These are phyloP conservation scores for Rhogogaster chlorosoma DNA, from an alignment of 2,888 invertebrate genomes.

Conservation along the genomic window DNA sequence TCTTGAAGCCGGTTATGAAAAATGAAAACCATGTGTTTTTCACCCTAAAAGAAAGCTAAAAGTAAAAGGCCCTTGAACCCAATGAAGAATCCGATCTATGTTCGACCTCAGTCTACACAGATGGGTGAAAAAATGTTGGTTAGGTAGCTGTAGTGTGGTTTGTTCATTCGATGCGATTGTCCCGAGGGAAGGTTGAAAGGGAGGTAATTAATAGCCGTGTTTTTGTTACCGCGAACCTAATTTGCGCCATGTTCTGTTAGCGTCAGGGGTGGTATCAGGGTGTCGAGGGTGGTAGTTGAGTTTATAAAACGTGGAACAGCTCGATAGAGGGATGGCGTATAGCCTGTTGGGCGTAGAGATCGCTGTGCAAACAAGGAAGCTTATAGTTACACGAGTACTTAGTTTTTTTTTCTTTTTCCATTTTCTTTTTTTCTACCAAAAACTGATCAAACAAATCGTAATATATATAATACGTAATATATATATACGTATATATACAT, in stretches of 20 bases:
- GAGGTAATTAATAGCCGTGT: constrained; percentile 45
- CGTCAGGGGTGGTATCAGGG: constrained; percentile 28
- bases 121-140: background rate
- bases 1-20: too few relatives aligned
- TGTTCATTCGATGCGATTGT: constrained; percentile 40
- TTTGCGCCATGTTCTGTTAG: constrained; percentile 43
- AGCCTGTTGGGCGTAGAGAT: background rate
- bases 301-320: constrained; percentile 34
- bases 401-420: background rate
- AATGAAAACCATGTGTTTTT: too few relatives aligned
- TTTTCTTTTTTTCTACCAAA: background rate
- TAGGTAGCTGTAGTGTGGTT: constrained; percentile 15
- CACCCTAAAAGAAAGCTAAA: background rate
- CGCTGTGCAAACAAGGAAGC: background rate
- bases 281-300: constrained; percentile 23
- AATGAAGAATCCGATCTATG: background rate
- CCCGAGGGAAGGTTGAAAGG: constrained; percentile 24
- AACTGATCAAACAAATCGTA: background rate
- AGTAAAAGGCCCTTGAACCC: background rate
- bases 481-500: background rate
- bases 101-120: background rate
- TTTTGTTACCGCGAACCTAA: constrained; percentile 47
- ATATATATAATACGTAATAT: background rate
- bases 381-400: background rate
- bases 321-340: constrained; percentile 20